Conservation (phyloP, 2,797 vertebrate genomes). For the Rhadinocentrus ornatus region DNA sequence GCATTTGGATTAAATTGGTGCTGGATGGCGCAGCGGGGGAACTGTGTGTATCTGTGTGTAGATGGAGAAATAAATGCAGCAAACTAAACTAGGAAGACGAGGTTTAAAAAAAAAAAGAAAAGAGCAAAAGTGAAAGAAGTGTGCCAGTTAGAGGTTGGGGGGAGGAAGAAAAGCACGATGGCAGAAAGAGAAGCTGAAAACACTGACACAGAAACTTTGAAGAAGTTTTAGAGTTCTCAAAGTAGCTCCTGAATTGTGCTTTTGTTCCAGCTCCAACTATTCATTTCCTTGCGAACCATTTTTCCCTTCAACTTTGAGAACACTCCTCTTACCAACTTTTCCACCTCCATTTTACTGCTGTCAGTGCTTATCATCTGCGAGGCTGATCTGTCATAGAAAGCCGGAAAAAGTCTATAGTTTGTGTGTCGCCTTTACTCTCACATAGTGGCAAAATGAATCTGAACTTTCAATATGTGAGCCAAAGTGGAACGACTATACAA, state of each 20-base stretch:
- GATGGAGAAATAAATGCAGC: slow-evolving; percentile 18
- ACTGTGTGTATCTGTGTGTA: slow-evolving; percentile 1
- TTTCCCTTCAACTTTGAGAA: slow-evolving; percentile 39
- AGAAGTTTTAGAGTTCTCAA: slow-evolving; percentile 57
- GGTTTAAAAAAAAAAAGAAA: slow-evolving; percentile 11
- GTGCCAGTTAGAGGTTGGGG: slow-evolving; percentile 22
- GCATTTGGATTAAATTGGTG: slow-evolving; percentile 63
- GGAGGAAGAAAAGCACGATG: slow-evolving; percentile 10
- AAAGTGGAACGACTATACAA: slow-evolving; percentile 47
- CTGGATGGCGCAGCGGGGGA: slow-evolving; percentile 18
- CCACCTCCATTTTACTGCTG: slow-evolving; percentile 49
- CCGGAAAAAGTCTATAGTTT: slow-evolving; percentile 31
- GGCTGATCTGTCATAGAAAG: slow-evolving; percentile 34
- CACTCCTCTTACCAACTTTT: slow-evolving; percentile 56
- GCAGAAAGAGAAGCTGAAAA: slow-evolving; percentile 18
- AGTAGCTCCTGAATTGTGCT: slow-evolving; percentile 47
- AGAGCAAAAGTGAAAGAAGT: slow-evolving; percentile 22
- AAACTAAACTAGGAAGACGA: slow-evolving; percentile 28
- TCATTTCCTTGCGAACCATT: slow-evolving; percentile 52
- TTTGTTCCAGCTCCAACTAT: slow-evolving; percentile 59
- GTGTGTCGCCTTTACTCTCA: slow-evolving; percentile 19
- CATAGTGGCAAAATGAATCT: slow-evolving; percentile 38
- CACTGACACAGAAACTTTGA: slow-evolving; percentile 50
- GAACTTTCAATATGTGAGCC: slow-evolving; percentile 44
- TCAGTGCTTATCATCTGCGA: slow-evolving; percentile 50